Conservation (phyloP, 2,797 vertebrate species). For the Acipenser oxyrinchus region DNA sequence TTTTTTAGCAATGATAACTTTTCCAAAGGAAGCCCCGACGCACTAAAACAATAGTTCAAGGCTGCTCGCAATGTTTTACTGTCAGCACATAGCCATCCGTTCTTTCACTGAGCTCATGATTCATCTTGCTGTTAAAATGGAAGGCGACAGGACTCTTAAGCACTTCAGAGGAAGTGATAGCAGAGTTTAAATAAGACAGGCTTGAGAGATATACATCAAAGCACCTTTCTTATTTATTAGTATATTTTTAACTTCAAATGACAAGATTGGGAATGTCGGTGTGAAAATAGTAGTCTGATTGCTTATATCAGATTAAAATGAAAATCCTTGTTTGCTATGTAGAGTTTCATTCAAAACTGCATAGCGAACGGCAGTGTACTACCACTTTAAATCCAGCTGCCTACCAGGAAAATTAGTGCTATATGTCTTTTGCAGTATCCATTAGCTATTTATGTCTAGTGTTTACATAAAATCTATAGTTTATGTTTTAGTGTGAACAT, state of each 20-base stretch:
- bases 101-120: conserved; percentile 4
- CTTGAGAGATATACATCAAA: neutral
- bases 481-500: too few species aligned
- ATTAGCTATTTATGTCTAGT: too few species aligned
- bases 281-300: neutral
- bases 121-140: conserved; percentile 5
- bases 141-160: neutral
- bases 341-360: too few species aligned
- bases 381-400: too few species aligned
- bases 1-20: neutral
- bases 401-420: too few species aligned
- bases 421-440: too few species aligned
- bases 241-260: neutral
- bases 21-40: conserved; percentile 5
- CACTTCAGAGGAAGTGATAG: neutral
- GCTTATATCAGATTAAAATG: too few species aligned
- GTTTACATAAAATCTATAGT: too few species aligned
- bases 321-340: too few species aligned
- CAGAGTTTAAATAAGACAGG: neutral
- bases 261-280: neutral
- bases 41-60: conserved; percentile 1
- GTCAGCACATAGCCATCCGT: conserved; percentile 5
- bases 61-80: conserved; percentile 2
- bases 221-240: neutral
- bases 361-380: too few species aligned